A percentile compares a stretch with the other conserved stretches of the same genome.
Evolutionary conservation across 2,113 vertebrate species (phyloP).

Genomic region (Istiophorus platypterus): DNA sequence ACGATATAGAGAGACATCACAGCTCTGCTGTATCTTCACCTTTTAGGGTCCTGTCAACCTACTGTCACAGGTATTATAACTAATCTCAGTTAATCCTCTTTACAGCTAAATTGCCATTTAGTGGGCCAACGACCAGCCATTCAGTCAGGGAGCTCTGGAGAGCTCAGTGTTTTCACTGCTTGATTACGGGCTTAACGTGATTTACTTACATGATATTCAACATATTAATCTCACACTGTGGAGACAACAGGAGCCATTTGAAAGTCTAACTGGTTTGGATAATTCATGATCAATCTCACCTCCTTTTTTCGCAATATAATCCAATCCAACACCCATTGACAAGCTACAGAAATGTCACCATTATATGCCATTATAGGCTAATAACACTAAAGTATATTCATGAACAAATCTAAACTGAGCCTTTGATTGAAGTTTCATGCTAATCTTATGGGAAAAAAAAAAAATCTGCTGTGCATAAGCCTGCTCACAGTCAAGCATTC

Average conservation of each 20-base stretch:
- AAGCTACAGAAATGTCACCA: no score
- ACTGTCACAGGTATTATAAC: constrained; percentile 60
- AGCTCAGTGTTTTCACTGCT: constrained; percentile 24
- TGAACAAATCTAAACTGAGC: neutral
- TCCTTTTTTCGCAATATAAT: neutral
- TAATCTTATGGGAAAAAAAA: neutral
- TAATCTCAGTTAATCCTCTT: constrained; percentile 71
- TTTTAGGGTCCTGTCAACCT: constrained; percentile 42
- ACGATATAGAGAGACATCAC: neutral
- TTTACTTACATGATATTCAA: constrained; percentile 16
- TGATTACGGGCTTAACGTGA: constrained; percentile 23
- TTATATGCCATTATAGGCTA: neutral
- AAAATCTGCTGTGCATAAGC: neutral
- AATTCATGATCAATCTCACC: neutral
- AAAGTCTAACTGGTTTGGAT: neutral
- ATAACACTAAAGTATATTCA: neutral
- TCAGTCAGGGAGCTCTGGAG: constrained; percentile 13
- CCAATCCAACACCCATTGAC: neutral
- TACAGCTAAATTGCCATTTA: constrained; percentile 57
- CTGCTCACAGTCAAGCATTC: neutral
- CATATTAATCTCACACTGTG: neutral
- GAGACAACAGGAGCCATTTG: neutral
- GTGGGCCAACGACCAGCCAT: constrained; percentile 13
- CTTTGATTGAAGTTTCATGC: neutral
- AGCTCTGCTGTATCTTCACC: constrained; percentile 19